Evolutionary conservation across 2,888 invertebrate genomes (phyloP), one percentile per base, ranked within the genome.

Genomic region (Meghimatium bilineatum): DNA sequence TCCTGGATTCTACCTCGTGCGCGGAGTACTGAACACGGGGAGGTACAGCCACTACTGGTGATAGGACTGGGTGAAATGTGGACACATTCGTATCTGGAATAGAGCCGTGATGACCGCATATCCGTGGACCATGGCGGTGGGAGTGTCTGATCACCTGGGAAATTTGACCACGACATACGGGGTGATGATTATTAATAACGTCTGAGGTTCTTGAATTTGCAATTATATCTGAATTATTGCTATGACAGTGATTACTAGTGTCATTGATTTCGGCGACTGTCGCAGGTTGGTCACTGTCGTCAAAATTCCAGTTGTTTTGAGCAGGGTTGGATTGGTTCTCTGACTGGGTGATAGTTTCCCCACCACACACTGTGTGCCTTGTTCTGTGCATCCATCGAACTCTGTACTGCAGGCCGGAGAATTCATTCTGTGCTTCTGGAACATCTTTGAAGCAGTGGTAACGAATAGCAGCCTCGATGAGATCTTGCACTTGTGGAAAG

Each of bases 371-470:
- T 3, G 72, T 79, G 29, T 83, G 83, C 49, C 83, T 56, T 12
- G 49, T 69, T 44, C 74, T n/a, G 38, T 71, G 69, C 74, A 26
- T 38, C 72, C 83, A 77, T 10, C 88, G 78, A 14, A 85, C 79
- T 44, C 85, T 83, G 80, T 87, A 92, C 86, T 92, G 91, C 23
- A 89, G 85, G 6, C 91, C 91, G 38, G 86, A 85, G 87, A 91
- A 92, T 23, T 92, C 91, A 66, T 88, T 88, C 72, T 88, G 87
- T 3, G 91, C 91, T 79, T 92, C 91, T 0, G 90, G 90, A 71
- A 92, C 87, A 85, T 92, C 91, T 80, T 90, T 91, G 84, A 91
- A 92, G 87, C 91, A 90, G 84, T 92, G 91, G 85, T 89, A 92
- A 82, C 88, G 88, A 29, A 92, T 89, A 74, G 91, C 91, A 78